Evolutionary conservation across 2,797 vertebrate species (phyloP), one percentile per base, ranked within the genome.

Genomic region (Lagocephalus sceleratus): DNA sequence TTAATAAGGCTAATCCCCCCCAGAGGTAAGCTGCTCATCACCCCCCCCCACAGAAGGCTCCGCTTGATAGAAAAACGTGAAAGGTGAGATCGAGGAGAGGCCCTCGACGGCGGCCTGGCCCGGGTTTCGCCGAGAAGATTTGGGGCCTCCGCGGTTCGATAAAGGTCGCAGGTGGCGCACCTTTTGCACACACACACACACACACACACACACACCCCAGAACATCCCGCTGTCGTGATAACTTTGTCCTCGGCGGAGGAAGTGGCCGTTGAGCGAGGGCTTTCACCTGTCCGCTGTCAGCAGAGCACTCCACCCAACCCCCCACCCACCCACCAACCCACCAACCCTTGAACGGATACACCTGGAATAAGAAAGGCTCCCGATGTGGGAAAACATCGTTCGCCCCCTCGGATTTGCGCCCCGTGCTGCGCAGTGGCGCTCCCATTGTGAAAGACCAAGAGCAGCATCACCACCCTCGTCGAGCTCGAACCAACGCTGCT

Each of bases 1-100:
- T 87, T 87, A 90, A 87, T 89, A 87, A 85, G 76, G 66, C 80
- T 89, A 89, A 89, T 89, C 84, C 82, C 76, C 81, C 78, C 73
- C 50, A 73, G 80, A 83, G 78, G 82, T 85, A 85, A 88, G 81
- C 77, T 82, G 81, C 84, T 88, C 85, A 86, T 88, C 86, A 89
- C 80, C 73, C 68, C 76, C 51, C 60, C 62, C 64, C 71, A 59
- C 16, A n/a, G n/a, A n/a, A n/a, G n/a, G 67, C 76, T 76, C 63
- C 44, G 77, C 78, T 81, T 75, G 78, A 83, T 76, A 75, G 68
- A 84, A 76, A 85, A 85, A 86, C 82, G 83, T 84, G 86, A 85
- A 85, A 87, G 72, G 76, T 84, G 83, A 86, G 72, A 82, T 78
- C 70, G 73, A 82, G 77, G 68, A 69, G 73, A 75, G 53, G 66